phyloP scores from a whole-genome alignment of 1,140 invertebrate genomes.

The Potamilus streckersoni region DNA sequence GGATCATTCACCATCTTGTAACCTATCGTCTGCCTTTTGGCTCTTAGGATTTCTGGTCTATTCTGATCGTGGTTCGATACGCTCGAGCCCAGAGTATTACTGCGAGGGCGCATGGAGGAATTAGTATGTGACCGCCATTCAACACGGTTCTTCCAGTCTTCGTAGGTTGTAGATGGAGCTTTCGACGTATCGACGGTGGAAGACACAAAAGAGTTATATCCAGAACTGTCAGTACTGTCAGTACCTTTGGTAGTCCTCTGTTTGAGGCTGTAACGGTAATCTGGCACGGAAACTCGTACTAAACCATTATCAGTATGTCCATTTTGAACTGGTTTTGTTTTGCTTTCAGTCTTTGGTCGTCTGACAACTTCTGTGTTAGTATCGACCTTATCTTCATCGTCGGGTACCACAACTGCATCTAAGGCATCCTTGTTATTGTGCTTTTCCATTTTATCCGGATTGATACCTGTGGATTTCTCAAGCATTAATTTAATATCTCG shows the following conservation, averaged over 20 bases:
- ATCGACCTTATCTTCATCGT: conserved; percentile 2
- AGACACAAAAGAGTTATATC: neutral
- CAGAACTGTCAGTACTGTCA: neutral
- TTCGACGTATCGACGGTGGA: neutral
- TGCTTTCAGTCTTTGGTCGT: neutral
- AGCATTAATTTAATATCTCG: conserved; percentile 29
- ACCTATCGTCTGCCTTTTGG: no score
- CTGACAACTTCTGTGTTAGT: no score
- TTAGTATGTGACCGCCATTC: no score
- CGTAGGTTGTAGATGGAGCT: conserved; percentile 15
- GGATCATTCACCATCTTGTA: no score
- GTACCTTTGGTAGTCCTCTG: neutral
- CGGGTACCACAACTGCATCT: conserved; percentile 5
- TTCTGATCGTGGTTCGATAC: no score
- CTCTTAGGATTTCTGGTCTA: no score
- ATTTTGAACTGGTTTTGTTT: conserved; percentile 2
- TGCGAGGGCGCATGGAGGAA: no score
- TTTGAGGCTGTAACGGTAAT: conserved; percentile 13
- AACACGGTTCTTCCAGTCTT: conserved; percentile 15
- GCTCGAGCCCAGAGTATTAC: no score
- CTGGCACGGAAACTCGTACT: conserved; percentile 22
- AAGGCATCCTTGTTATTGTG: neutral
- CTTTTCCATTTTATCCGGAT: neutral
- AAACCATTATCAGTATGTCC: conserved; percentile 3
- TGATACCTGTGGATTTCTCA: conserved; percentile 19